Conservation (phyloP, 1,140 invertebrate species). For the Drosophila sturtevanti region DNA sequence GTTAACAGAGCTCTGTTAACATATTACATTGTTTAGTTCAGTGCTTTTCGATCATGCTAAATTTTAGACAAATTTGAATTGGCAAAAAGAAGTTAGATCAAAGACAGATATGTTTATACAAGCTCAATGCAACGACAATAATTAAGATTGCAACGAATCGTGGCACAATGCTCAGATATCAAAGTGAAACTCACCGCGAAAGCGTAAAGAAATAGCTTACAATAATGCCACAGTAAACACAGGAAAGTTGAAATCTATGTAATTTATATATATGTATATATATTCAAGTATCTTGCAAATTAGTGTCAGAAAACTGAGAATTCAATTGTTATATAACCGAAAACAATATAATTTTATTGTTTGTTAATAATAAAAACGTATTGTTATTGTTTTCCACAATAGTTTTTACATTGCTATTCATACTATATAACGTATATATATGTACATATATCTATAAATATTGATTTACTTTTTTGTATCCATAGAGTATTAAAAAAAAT, state of each 20-base stretch:
- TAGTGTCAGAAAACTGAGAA: no score
- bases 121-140: conserved; percentile 47
- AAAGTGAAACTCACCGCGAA: conserved; percentile 40
- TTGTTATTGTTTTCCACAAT: no score
- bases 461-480: no score
- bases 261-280: no score
- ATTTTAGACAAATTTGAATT: conserved; percentile 67
- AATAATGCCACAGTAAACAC: conserved; percentile 25
- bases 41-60: conserved; percentile 34
- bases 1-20: conserved; percentile 36
- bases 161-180: conserved; percentile 15
- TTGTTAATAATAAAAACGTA: no score
- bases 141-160: conserved; percentile 73
- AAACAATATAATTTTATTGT: no score
- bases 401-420: no score
- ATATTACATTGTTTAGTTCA: conserved; percentile 26
- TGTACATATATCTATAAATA: no score
- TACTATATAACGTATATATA: no score
- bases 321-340: no score
- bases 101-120: no score
- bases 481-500: no score
- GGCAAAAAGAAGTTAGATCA: neutral
- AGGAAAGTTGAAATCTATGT: neutral
- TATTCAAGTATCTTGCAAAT: conserved; percentile 8
- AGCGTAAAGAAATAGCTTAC: conserved; percentile 72